Conservation (phyloP, 2,797 vertebrate species). For the Enoplosus armatus region DNA sequence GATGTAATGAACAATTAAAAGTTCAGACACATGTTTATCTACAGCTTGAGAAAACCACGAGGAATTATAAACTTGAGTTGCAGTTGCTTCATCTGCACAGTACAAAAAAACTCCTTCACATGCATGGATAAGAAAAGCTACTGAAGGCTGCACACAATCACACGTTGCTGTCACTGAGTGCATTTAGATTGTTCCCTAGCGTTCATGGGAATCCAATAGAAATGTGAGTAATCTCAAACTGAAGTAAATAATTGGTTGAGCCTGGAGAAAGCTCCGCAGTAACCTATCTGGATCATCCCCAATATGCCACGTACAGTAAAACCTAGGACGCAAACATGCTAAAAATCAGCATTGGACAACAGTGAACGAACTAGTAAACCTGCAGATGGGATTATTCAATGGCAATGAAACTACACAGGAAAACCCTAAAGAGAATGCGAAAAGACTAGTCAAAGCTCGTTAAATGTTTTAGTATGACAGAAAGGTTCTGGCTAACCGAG, state of each 20-base stretch:
- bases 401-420: background rate
- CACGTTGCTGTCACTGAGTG: background rate
- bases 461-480: background rate
- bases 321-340: constrained; percentile 5
- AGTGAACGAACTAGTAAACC: background rate
- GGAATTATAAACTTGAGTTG: background rate
- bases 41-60: constrained; percentile 4
- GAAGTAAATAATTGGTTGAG: background rate
- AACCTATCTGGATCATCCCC: constrained; percentile 69
- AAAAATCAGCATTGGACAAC: constrained; percentile 16
- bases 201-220: background rate
- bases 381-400: background rate
- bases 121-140: background rate
- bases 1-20: background rate
- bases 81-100: constrained; percentile 4
- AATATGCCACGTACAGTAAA: constrained; percentile 81
- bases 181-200: background rate
- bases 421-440: accelerated
- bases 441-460: background rate
- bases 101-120: background rate
- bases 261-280: constrained; percentile 13
- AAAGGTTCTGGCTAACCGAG: background rate
- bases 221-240: background rate
- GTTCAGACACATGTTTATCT: background rate
- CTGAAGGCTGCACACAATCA: background rate